Evolutionary conservation across 2,888 invertebrate species (phyloP).

Genomic region (Hypselothyrea guttata): DNA sequence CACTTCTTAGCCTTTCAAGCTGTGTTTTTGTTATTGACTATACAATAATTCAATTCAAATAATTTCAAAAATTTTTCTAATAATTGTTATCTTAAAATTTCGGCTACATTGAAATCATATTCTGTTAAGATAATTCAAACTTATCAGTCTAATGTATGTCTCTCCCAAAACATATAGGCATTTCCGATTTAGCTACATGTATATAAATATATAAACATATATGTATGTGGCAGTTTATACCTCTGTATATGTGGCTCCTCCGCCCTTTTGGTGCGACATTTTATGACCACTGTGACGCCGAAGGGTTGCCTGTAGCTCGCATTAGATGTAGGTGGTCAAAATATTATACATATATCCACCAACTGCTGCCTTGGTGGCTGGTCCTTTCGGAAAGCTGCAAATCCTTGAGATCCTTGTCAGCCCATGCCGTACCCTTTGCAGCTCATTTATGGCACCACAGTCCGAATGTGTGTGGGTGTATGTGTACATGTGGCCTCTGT

Average conservation of each 20-base stretch:
- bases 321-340: slow-evolving; percentile 68
- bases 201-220: slow-evolving; percentile 20
- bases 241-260: too few relatives aligned
- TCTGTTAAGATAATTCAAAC: too few relatives aligned
- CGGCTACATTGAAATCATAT: too few relatives aligned
- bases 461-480: slow-evolving; percentile 16
- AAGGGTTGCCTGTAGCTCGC: slow-evolving; percentile 39
- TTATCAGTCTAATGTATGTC: too few relatives aligned
- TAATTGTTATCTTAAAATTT: too few relatives aligned
- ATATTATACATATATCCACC: slow-evolving; percentile 26
- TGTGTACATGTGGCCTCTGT: slow-evolving; percentile 53
- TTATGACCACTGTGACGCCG: slow-evolving; percentile 55
- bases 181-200: neutral
- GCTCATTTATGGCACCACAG: slow-evolving; percentile 46
- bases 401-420: slow-evolving; percentile 79
- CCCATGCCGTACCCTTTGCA: slow-evolving; percentile 29
- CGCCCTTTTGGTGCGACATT: slow-evolving; percentile 38
- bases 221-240: slow-evolving; percentile 40
- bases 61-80: too few relatives aligned
- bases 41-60: too few relatives aligned
- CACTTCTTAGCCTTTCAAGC: too few relatives aligned
- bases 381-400: slow-evolving; percentile 58
- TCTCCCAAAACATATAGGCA: too few relatives aligned
- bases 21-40: too few relatives aligned
- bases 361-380: slow-evolving; percentile 26